Percentiles rank a stretch among this genome's conserved stretches.
These are phyloP conservation scores for Papilio elwesi DNA, from an alignment of 2,888 invertebrate genomes.

Conservation along the genomic window DNA sequence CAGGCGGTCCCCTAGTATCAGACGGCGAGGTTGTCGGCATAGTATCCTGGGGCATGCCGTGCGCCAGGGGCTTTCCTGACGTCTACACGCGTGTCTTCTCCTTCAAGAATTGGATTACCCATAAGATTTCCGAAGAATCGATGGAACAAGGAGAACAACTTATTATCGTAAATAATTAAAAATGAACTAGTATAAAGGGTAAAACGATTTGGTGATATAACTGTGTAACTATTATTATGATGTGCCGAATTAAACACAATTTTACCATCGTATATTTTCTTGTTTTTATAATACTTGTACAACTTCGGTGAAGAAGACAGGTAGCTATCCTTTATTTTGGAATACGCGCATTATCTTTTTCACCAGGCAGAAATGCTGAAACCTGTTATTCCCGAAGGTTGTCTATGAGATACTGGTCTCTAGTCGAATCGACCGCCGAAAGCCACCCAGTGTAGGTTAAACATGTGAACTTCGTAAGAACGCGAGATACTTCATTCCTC, in stretches of 20 bases:
- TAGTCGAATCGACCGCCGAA: no score
- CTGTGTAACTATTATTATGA: not conserved
- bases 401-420: no score
- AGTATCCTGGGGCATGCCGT: slow-evolving; percentile 83
- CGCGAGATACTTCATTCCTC: no score
- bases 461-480: no score
- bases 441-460: no score
- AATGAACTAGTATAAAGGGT: not conserved
- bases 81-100: slow-evolving; percentile 78
- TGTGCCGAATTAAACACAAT: not conserved
- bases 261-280: not conserved
- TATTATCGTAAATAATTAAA: slow-evolving; percentile 18
- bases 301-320: no score
- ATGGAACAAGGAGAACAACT: slow-evolving; percentile 19
- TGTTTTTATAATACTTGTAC: not conserved
- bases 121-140: slow-evolving; percentile 52
- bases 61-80: slow-evolving; percentile 81
- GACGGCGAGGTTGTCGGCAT: slow-evolving; percentile 70
- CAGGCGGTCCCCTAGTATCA: slow-evolving; percentile 80
- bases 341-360: no score
- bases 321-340: not conserved
- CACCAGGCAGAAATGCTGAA: no score
- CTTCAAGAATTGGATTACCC: slow-evolving; percentile 73
- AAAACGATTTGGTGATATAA: not conserved
- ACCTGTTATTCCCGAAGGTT: no score